Conservation (phyloP, 2,113 vertebrate genomes). For the Rhea pennata region DNA sequence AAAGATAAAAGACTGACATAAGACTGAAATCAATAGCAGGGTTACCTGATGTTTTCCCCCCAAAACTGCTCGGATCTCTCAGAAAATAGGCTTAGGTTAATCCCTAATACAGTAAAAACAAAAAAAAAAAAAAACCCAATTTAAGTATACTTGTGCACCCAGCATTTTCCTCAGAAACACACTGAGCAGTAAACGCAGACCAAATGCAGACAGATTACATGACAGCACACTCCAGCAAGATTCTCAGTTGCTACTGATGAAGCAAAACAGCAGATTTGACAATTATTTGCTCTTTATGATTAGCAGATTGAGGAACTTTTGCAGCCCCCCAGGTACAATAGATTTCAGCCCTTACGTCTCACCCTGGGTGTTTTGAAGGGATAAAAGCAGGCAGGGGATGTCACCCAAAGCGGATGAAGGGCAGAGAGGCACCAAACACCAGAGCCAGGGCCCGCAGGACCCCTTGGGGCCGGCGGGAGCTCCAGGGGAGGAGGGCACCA, state of each 20-base stretch:
- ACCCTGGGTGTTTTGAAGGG: fast-evolving
- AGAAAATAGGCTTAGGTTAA: not conserved
- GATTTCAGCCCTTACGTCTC: not conserved
- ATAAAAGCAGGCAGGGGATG: fast-evolving
- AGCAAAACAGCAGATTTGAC: not conserved
- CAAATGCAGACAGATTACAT: fast-evolving
- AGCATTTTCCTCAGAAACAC: not conserved
- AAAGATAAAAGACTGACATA: not conserved
- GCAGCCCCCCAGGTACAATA: not conserved
- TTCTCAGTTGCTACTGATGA: not conserved
- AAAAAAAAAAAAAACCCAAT: not conserved
- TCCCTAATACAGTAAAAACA: not conserved
- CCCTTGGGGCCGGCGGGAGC: fast-evolving
- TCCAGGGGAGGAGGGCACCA: not conserved
- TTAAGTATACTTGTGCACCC: fast-evolving
- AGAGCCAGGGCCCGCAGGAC: fast-evolving
- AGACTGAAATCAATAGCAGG: not conserved
- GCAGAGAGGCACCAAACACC: not conserved
- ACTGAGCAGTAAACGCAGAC: fast-evolving
- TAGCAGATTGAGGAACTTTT: not conserved
- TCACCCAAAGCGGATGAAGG: fast-evolving
- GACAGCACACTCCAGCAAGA: fast-evolving
- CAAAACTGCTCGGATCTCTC: not conserved
- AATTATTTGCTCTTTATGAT: not conserved
- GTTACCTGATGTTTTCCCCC: not conserved